Evolutionary conservation across 1,140 invertebrate genomes (phyloP), one percentile per base, ranked within the genome.

Genomic region (Tenebrio molitor): DNA sequence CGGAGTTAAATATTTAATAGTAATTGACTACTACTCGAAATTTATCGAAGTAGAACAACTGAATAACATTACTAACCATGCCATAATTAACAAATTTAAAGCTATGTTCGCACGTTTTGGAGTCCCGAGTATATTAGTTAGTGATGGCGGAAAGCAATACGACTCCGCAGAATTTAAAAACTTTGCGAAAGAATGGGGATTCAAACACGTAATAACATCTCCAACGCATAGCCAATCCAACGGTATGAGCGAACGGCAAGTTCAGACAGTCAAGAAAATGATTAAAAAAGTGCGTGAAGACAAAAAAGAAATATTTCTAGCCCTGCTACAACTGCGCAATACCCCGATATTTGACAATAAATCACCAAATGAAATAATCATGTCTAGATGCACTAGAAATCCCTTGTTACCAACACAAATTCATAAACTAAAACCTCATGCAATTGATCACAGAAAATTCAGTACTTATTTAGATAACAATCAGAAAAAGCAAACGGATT

Each of bases 81-180:
- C 42, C 39, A 53, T 80, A 6, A 76, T 81, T 33, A 8, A 77
- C 7, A 63, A 42, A 7, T 69, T 78, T 1, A 80, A 81, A 69
- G 17, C n/a, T 6, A 50, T 78, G 12, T 82, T 82, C 75, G 66
- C 77, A 16, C 70, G 70, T 14, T 76, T 76, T 66, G 83, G 81
- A 1, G 81, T 84, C 36, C 82, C 83, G 15, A 64, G 75, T n/a
- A 78, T 76, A 29, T 2, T 83, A 17, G 71, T 84, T 2, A 74
- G 68, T 5, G 84, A 86, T 75, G 82, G 83, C 71, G 83, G 81
- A 2, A 79, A 83, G 1, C 81, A 84, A 34, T 86, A 82, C 72
- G 39, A 44, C 1, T 81, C 75, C n/a, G 19, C 44, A 2, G 75
- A 81, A 50, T 87, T 86, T 75, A 72, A 69, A 63, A 66, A 77